phyloP scores from a whole-genome alignment of 2,888 invertebrate species.

The Lasioglossum figueresi region DNA sequence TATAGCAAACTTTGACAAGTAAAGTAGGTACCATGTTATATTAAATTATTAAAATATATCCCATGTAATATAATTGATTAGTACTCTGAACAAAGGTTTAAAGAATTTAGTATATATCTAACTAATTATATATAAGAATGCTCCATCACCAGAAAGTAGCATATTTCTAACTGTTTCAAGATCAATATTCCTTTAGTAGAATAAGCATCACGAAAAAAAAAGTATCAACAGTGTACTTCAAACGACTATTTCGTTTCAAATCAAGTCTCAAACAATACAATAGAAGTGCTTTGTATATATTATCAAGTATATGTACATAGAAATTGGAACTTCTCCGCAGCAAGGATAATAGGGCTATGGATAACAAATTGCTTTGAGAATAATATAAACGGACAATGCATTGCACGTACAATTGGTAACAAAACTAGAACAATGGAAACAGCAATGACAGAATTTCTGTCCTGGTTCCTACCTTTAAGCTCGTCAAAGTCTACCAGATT shows the following conservation, averaged over 20 bases:
- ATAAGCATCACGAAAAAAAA: conserved; percentile 12
- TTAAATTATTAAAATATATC: conserved; percentile 62
- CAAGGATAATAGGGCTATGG: conserved; percentile 50
- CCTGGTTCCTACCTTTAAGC: conserved; percentile 86
- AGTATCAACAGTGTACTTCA: conserved; percentile 12
- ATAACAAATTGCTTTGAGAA: conserved; percentile 53
- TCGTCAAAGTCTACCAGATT: conserved; percentile 93
- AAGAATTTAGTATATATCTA: conserved; percentile 49
- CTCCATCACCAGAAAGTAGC: conserved; percentile 78
- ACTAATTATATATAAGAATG: conserved; percentile 44
- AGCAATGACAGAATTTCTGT: conserved; percentile 70
- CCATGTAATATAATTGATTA: conserved; percentile 66
- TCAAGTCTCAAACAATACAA: conserved; percentile 14
- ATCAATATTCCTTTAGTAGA: conserved; percentile 21
- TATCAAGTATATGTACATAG: conserved; percentile 30
- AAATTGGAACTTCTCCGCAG: conserved; percentile 34
- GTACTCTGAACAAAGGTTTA: conserved; percentile 54
- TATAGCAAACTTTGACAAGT: conserved; percentile 83
- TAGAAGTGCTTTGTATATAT: conserved; percentile 31
- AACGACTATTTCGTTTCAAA: conserved; percentile 22
- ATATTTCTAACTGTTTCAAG: conserved; percentile 39
- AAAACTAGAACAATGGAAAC: conserved; percentile 67
- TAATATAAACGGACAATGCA: conserved; percentile 59
- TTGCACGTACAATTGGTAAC: conserved; percentile 56
- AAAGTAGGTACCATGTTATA: conserved; percentile 82